Evolutionary conservation across 2,888 invertebrate genomes (phyloP).

Genomic region (Ennomos quercinarius): DNA sequence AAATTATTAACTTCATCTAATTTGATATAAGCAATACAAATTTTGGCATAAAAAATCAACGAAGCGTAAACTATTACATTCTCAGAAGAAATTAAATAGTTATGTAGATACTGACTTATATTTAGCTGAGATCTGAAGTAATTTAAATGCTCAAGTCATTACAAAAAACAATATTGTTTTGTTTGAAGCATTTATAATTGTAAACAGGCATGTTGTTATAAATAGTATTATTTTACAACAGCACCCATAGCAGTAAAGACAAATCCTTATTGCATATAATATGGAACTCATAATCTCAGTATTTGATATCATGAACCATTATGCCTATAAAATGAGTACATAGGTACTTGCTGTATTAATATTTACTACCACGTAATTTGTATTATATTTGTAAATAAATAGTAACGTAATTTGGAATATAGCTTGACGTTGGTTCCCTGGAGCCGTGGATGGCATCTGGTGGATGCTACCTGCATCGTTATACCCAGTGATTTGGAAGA

Average conservation of each 20-base stretch:
- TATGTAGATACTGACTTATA: too few species aligned
- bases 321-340: conserved; percentile 53
- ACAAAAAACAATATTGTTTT: conserved; percentile 22
- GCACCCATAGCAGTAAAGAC: conserved; percentile 39
- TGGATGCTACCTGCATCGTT: too few species aligned
- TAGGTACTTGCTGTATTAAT: conserved; percentile 41
- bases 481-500: neutral
- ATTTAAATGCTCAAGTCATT: too few species aligned
- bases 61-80: too few species aligned
- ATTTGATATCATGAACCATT: conserved; percentile 49
- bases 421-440: too few species aligned
- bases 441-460: too few species aligned
- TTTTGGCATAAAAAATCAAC: too few species aligned
- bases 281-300: conserved; percentile 44
- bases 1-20: conserved; percentile 1
- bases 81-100: too few species aligned
- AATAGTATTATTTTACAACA: conserved; percentile 41
- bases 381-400: conserved; percentile 12
- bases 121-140: too few species aligned
- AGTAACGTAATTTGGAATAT: too few species aligned
- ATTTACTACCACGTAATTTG: conserved; percentile 21
- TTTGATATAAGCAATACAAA: too few species aligned
- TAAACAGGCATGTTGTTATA: conserved; percentile 1
- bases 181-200: conserved; percentile 7
- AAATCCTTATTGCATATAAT: conserved; percentile 50